A percentile compares a stretch with the other conserved stretches of the same genome.
phyloP scores from a whole-genome alignment of 1,140 invertebrate species.

The Musca domestica region DNA sequence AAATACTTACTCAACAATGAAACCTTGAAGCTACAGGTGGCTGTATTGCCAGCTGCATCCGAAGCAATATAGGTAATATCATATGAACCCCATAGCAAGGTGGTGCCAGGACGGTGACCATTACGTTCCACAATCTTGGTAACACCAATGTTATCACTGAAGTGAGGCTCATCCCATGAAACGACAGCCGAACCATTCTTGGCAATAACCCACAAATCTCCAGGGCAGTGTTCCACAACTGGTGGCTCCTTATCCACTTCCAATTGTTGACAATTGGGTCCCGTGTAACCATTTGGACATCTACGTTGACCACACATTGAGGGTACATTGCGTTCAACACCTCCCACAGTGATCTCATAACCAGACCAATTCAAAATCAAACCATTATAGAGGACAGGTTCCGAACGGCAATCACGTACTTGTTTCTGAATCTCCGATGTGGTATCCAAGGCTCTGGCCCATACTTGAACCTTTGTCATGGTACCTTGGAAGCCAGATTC shows the following conservation, averaged over 20 bases:
- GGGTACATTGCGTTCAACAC: constrained; percentile 89
- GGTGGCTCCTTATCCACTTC: constrained; percentile 85
- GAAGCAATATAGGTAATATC: constrained; percentile 91
- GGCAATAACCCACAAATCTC: constrained; percentile 90
- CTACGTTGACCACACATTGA: constrained; percentile 85
- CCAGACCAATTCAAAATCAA: constrained; percentile 88
- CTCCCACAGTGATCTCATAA: constrained; percentile 83
- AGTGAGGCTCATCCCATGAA: constrained; percentile 91
- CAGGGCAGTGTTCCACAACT: constrained; percentile 84
- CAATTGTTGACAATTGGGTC: constrained; percentile 78
- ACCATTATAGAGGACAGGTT: constrained; percentile 84
- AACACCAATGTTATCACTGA: constrained; percentile 83
- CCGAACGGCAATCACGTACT: constrained; percentile 85
- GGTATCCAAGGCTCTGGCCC: constrained; percentile 86
- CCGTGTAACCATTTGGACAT: constrained; percentile 81
- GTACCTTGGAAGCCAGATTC: constrained; percentile 92
- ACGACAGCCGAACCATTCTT: constrained; percentile 89
- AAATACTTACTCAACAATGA: constrained; percentile 78
- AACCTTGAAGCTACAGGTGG: constrained; percentile 90
- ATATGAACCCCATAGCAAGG: constrained; percentile 88
- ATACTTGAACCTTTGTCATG: constrained; percentile 91
- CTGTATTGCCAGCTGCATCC: constrained; percentile 87
- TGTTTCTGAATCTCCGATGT: constrained; percentile 92
- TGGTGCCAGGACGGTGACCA: constrained; percentile 86
- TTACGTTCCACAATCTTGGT: constrained; percentile 79